phyloP scores from a whole-genome alignment of 1,140 invertebrate species.

The Diorhabda sublineata region DNA sequence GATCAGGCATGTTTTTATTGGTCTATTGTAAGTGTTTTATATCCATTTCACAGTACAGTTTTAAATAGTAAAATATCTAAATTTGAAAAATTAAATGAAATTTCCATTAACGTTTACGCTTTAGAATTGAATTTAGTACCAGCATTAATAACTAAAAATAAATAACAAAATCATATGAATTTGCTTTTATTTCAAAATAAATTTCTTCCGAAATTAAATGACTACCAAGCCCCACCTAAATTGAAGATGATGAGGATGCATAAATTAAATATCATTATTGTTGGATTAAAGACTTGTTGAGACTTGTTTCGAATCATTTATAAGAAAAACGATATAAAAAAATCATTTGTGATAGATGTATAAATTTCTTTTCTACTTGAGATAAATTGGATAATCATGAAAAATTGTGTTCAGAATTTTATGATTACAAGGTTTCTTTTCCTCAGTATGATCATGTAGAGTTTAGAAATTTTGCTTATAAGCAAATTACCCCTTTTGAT shows the following conservation, averaged over 20 bases:
- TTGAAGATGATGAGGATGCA: background rate
- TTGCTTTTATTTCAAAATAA: constrained; percentile 5
- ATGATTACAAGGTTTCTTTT: too few species aligned
- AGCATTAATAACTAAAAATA: background rate
- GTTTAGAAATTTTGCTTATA: too few species aligned
- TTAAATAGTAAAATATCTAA: background rate
- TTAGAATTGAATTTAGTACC: constrained; percentile 11
- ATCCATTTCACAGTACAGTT: background rate
- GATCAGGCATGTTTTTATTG: background rate
- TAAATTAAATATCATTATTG: constrained; percentile 8
- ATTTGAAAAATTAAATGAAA: constrained; percentile 12
- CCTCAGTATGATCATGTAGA: too few species aligned
- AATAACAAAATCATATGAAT: constrained; percentile 1
- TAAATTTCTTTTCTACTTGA: too few species aligned
- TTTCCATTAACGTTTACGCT: constrained; percentile 6
- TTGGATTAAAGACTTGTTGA: constrained; percentile 6
- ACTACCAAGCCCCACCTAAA: background rate
- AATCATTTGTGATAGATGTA: too few species aligned
- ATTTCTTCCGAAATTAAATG: constrained; percentile 12
- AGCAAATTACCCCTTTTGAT: too few species aligned
- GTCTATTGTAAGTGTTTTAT: background rate
- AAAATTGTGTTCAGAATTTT: too few species aligned
- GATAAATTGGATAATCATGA: too few species aligned
- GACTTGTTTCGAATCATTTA: background rate
- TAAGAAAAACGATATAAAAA: too few species aligned